These are phyloP conservation scores for Acrocephalus arundinaceus DNA, from an alignment of 2,113 vertebrate species.

Conservation along the genomic window DNA sequence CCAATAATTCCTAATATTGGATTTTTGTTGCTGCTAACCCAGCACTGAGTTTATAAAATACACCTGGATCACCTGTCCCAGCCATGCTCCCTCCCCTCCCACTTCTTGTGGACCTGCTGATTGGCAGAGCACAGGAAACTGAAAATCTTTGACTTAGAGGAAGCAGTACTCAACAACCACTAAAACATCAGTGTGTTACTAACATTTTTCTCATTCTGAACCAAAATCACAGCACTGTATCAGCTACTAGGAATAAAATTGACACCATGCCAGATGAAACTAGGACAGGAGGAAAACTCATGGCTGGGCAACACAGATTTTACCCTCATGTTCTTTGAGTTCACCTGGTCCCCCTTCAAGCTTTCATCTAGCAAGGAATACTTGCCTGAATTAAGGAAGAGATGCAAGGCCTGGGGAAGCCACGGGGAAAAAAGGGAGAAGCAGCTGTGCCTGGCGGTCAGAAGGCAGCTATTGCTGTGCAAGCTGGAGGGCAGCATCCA, in stretches of 20 bases:
- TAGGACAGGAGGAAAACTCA: not conserved
- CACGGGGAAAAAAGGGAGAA: not conserved
- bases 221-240: not conserved
- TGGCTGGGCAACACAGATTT: not conserved
- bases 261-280: not conserved
- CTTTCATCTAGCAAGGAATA: not conserved
- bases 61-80: fast-evolving
- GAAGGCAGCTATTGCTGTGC: not conserved
- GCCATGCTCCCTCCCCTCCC: not conserved
- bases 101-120: not conserved
- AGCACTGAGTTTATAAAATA: not conserved
- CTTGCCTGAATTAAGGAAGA: not conserved
- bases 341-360: not conserved
- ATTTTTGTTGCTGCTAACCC: not conserved
- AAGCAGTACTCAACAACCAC: not conserved
- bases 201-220: not conserved
- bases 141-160: not conserved
- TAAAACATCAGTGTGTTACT: not conserved
- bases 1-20: not conserved
- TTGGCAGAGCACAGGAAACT: not conserved
- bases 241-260: not conserved
- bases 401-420: not conserved
- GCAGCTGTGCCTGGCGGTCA: not conserved
- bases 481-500: not conserved
- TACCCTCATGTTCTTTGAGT: not conserved